Base-by-base conservation (phyloP, 2,888 invertebrate species). In the Leptinotarsa haldemani region DNA sequence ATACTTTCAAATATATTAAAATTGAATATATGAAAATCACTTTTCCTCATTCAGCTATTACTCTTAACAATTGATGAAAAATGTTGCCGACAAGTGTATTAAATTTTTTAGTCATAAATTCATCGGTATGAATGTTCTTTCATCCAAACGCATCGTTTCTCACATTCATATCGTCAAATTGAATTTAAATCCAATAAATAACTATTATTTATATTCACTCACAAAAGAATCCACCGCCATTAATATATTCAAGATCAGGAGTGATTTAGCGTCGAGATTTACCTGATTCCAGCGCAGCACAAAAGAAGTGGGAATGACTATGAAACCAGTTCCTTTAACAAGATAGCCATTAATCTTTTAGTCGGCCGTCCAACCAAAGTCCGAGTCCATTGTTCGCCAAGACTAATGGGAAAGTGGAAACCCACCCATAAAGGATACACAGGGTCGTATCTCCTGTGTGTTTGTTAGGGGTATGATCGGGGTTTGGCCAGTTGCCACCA, bases 301-400 rank as follows among this genome's bases (percentile, higher is more conserved):
- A 74, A 68, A 74, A 75, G 69, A 67, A 75, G 72, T 72, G 75
- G 72, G 66, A 74, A 71, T 71, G 63, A 70, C 67, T 74, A 71
- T 66, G 63, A 50, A 70, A 75, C 75, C 70, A 69, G 75, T 75
- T 75, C 63, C 72, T 70, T 73, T 73, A 75, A 75, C 71, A 61
- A 83, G 82, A 83, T 81, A 82, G 78, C 78, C 82, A 82, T 85
- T 84, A 85, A 84, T 84, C 84, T 83, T 78, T 77, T 50, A 79
- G 78, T 78, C 75, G 80, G 78, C 80, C 80, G 74, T 75, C 76
- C 74, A 77, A 76, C 84, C 83, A 83, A 83, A 82, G 82, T 82
- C 81, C 78, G 80, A 79, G 80, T 79, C 82, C 83, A 84, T 83
- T 84, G 83, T 82, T 82, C 76, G 80, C 78, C 74, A 77, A 84